Evolutionary conservation across 64 coral and sea anemone genomes (phyloP).

Genomic region (Catalaphyllia jardinei): DNA sequence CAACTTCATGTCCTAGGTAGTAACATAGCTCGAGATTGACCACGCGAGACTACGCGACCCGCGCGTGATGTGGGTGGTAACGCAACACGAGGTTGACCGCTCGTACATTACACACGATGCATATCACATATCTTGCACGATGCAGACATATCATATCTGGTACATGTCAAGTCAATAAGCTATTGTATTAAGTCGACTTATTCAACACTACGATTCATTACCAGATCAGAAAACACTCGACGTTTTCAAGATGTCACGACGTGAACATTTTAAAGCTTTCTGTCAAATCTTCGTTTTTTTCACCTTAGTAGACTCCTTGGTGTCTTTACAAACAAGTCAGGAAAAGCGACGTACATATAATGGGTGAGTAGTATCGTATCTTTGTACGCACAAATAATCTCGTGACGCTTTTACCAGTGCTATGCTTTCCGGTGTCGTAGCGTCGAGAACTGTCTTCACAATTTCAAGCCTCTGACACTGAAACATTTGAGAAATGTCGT

Average conservation of each 20-base stretch:
- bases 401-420: too few species aligned
- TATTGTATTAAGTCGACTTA: not conserved
- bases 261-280: not conserved
- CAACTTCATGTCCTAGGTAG: too few species aligned
- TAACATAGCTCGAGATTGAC: too few species aligned
- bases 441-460: not conserved
- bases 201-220: not conserved
- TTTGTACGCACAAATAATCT: too few species aligned
- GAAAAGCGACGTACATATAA: not conserved
- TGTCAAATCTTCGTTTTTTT: not conserved
- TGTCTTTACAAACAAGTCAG: not conserved
- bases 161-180: not conserved
- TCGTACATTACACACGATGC: too few species aligned
- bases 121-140: too few species aligned
- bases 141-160: too few species aligned
- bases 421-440: not conserved
- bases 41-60: too few species aligned
- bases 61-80: not conserved
- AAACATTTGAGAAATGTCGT: too few species aligned
- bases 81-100: not conserved
- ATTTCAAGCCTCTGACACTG: not conserved
- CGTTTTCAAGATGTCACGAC: not conserved
- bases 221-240: too few species aligned
- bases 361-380: not conserved
- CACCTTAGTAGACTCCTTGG: not conserved